These are phyloP conservation scores for Ochropleura plecta DNA, from an alignment of 2,888 invertebrate species.

Conservation along the genomic window DNA sequence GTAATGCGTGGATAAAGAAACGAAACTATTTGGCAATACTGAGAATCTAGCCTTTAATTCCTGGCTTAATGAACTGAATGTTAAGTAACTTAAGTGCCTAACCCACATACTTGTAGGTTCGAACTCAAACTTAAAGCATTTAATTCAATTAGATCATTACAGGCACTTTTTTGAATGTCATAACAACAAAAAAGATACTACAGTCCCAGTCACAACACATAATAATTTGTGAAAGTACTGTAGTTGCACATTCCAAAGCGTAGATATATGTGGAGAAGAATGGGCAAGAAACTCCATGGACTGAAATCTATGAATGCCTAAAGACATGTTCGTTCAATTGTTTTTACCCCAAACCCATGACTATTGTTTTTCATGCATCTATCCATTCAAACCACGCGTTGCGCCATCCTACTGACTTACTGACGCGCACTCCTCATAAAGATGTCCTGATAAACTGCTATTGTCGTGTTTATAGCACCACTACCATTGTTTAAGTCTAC, in stretches of 20 bases:
- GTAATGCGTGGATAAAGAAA: slow-evolving; percentile 37
- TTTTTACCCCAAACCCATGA: slow-evolving; percentile 14
- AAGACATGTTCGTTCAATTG: not conserved
- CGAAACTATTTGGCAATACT: slow-evolving; percentile 32
- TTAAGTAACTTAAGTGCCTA: not conserved
- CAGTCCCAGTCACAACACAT: too few relatives aligned
- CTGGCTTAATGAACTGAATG: not conserved
- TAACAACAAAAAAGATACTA: too few relatives aligned
- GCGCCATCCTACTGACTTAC: slow-evolving; percentile 43
- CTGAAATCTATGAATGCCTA: too few relatives aligned
- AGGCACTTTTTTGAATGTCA: too few relatives aligned
- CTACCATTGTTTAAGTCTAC: slow-evolving; percentile 54
- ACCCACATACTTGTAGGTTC: not conserved
- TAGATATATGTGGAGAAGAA: too few relatives aligned
- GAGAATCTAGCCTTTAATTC: not conserved
- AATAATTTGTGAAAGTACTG: too few relatives aligned
- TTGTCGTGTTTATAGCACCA: slow-evolving; percentile 54
- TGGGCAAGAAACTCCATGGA: too few relatives aligned
- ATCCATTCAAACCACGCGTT: slow-evolving; percentile 34
- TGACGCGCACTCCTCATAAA: slow-evolving; percentile 57
- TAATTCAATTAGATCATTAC: too few relatives aligned
- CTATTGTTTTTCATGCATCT: slow-evolving; percentile 19
- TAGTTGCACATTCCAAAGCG: too few relatives aligned
- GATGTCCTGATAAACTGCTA: slow-evolving; percentile 61
- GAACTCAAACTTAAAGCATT: too few relatives aligned